These are phyloP conservation scores for Eidolon dupreanum DNA, from an alignment of 2,797 vertebrate species.

Conservation along the genomic window DNA sequence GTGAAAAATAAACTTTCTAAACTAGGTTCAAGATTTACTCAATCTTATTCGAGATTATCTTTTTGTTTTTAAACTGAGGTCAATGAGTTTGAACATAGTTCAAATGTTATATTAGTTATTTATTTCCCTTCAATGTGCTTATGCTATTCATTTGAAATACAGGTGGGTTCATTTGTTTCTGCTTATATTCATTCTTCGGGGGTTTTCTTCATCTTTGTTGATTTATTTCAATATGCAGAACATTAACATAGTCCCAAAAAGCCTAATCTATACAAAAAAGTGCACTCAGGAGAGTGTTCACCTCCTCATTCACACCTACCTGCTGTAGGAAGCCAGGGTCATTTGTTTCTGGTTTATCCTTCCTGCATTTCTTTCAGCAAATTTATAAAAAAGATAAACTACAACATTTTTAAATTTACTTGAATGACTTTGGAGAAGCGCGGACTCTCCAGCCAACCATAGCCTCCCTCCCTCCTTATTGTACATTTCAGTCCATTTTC, in stretches of 20 bases:
- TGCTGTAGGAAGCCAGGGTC: neutral
- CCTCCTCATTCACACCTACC: neutral
- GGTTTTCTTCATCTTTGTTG: neutral
- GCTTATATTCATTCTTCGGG: neutral
- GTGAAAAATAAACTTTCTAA: conserved; percentile 13
- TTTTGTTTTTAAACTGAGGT: neutral
- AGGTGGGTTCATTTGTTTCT: neutral
- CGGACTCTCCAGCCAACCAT: neutral
- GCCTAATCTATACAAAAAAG: neutral
- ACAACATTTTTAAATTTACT: neutral
- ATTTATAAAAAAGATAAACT: neutral
- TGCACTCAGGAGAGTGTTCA: neutral
- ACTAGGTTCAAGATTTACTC: neutral
- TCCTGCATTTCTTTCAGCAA: neutral
- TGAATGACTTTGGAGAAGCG: neutral
- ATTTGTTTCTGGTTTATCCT: neutral
- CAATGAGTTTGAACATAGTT: neutral
- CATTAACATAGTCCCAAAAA: neutral
- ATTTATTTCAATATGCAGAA: neutral
- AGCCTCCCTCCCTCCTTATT: neutral
- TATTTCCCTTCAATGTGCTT: neutral
- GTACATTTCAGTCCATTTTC: neutral
- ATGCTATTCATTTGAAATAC: neutral
- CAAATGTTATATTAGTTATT: neutral
- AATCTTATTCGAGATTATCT: neutral